Base-by-base conservation (phyloP, 2,797 vertebrate genomes). In the Enteromius argenteus region DNA sequence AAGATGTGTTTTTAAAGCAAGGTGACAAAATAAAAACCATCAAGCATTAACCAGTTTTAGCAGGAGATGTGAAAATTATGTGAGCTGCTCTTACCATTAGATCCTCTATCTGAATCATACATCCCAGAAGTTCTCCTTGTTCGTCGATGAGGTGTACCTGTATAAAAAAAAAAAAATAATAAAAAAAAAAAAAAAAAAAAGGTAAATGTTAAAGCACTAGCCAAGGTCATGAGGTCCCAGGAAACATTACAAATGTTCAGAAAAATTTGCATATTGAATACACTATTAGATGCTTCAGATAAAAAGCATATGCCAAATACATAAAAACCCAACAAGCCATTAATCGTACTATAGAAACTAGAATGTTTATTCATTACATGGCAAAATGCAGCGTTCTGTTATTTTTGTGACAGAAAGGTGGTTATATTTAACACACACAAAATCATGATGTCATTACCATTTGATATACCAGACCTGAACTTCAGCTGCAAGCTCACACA, bases 81-180 rank as follows among this genome's bases (percentile, higher is more conserved):
- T 21, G 2, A 83, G 53, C 21, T 19, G 23, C n/a, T 58, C 9
- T 77, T 92, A 95, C 96, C 93, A 84, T 95, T 95, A 69, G 95
- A 97, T 10, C 91, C 94, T 90, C 92, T 89, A 90, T 96, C 96
- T 1, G 96, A 97, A 94, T 95, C 96, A 83, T 96, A 95, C 92
- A 96, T 90, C 78, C 94, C 96, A 27, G 96, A 96, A 7, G 93
- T 95, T 87, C 91, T 93, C 86, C 96, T 93, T 15, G 92, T 96
- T 78, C 95, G 94, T 85, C 96, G 92, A 27, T 91, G 92, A 85
- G 94, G 92, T 32, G 93, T 93, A 85, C 93, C 96, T 95, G 93
- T 68, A 10, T 68, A 89, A 44, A 90, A 21, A 79, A 42, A 72
- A 49, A n/a, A n/a, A n/a, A n/a, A n/a, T n/a, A n/a, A n/a, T n/a